Percentiles rank a stretch among this genome's conserved stretches.
phyloP scores from a whole-genome alignment of 1,140 invertebrate species.

The Cylas formicarius region DNA sequence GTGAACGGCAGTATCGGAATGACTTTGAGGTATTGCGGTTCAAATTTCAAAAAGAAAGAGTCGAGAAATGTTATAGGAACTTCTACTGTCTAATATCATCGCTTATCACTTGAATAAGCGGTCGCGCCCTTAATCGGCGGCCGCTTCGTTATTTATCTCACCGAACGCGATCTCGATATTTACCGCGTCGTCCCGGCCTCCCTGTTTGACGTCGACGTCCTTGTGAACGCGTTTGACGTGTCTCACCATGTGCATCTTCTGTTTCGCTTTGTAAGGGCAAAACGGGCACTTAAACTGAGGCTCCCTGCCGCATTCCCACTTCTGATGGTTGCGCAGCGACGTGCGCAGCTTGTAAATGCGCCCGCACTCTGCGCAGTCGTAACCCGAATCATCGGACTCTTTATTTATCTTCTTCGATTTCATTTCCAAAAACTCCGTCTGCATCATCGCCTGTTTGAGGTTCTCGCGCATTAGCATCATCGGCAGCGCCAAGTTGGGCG shows the following conservation, averaged over 20 bases:
- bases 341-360: conserved; percentile 45
- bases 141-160: conserved; percentile 6
- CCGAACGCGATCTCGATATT: background rate
- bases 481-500: too few relatives aligned
- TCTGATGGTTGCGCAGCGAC: conserved; percentile 72
- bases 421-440: too few relatives aligned
- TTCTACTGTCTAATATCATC: background rate
- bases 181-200: conserved; percentile 7
- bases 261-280: conserved; percentile 73
- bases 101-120: too few relatives aligned
- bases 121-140: conserved; percentile 10
- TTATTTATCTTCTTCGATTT: too few relatives aligned
- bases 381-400: too few relatives aligned
- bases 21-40: background rate
- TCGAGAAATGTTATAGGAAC: background rate
- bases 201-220: conserved; percentile 16
- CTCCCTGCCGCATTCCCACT: conserved; percentile 79
- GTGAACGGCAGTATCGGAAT: too few relatives aligned
- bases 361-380: conserved; percentile 17
- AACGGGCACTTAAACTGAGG: conserved; percentile 76
- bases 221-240: conserved; percentile 76
- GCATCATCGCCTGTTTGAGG: too few relatives aligned
- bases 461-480: too few relatives aligned
- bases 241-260: conserved; percentile 76
- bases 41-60: conserved; percentile 1